Evolutionary conservation across 2,888 invertebrate species (phyloP).

Genomic region (Molanna angustata): DNA sequence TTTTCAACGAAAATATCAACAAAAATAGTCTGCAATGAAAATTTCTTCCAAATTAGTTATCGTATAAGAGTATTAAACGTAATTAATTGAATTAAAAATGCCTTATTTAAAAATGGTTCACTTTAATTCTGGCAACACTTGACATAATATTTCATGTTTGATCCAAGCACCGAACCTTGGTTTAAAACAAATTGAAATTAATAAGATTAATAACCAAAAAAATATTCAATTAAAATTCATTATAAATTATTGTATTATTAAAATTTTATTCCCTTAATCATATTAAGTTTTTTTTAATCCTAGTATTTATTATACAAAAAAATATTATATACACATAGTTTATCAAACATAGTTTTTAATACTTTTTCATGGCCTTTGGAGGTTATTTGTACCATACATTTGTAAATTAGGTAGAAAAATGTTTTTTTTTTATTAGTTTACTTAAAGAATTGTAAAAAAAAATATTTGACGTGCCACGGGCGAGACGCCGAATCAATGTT

Average conservation of each 20-base stretch:
- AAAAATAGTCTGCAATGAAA: too few relatives aligned
- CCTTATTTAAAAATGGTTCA: too few relatives aligned
- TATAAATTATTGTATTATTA: background rate
- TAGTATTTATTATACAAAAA: too few relatives aligned
- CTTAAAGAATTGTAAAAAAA: background rate
- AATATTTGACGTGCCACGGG: background rate
- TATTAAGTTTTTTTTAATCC: background rate
- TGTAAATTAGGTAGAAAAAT: constrained; percentile 7
- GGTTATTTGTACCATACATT: constrained; percentile 10
- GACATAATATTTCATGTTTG: too few relatives aligned
- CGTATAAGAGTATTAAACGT: too few relatives aligned
- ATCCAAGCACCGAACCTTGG: background rate
- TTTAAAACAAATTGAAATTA: background rate
- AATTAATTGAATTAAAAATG: too few relatives aligned
- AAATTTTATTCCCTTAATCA: background rate
- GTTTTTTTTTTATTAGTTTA: constrained; percentile 9
- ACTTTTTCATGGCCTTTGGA: constrained; percentile 14
- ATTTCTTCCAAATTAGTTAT: too few relatives aligned
- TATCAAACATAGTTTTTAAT: constrained; percentile 9
- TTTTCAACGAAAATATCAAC: too few relatives aligned
- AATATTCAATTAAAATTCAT: background rate
- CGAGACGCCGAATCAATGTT: constrained; percentile 2
- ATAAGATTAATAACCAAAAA: background rate
- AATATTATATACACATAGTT: constrained; percentile 12
- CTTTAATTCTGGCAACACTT: too few relatives aligned